These are phyloP conservation scores for Eubucco bourcierii DNA, from an alignment of 2,113 vertebrate species.

Conservation along the genomic window DNA sequence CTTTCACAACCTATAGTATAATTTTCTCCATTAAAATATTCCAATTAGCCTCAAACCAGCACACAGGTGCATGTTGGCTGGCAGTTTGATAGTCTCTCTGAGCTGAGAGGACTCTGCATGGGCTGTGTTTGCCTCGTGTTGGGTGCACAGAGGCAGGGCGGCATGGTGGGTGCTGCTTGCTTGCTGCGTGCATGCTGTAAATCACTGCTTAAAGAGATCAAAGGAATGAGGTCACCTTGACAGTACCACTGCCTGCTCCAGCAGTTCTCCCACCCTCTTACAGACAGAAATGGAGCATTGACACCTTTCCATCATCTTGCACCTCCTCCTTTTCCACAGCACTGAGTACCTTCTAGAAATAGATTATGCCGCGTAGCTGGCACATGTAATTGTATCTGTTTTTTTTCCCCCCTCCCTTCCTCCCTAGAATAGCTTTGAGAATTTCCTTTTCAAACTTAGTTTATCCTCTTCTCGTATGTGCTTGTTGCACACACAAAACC, in stretches of 20 bases:
- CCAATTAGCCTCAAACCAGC: too few relatives aligned
- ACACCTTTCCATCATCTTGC: neutral
- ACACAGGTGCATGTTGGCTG: fast-evolving
- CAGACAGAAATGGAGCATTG: fast-evolving
- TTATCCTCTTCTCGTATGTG: neutral
- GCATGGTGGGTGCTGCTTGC: neutral
- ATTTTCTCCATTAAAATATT: too few relatives aligned
- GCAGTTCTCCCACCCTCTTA: neutral
- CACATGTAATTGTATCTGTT: fast-evolving
- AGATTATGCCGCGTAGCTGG: neutral
- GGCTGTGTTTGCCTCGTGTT: fast-evolving
- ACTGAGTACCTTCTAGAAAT: neutral
- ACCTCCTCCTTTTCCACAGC: neutral
- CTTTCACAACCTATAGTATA: too few relatives aligned
- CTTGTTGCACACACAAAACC: neutral
- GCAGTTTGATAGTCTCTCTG: neutral
- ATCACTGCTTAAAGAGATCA: neutral
- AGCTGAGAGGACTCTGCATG: fast-evolving
- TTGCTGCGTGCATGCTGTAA: neutral
- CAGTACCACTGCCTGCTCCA: neutral
- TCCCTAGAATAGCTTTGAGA: neutral
- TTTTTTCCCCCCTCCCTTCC: neutral
- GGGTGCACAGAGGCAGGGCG: fast-evolving
- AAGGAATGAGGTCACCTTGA: too few relatives aligned
- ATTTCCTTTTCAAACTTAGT: neutral